Conservation (phyloP, 92 coral and sea anemone genomes). For the Blastomussa wellsi region DNA sequence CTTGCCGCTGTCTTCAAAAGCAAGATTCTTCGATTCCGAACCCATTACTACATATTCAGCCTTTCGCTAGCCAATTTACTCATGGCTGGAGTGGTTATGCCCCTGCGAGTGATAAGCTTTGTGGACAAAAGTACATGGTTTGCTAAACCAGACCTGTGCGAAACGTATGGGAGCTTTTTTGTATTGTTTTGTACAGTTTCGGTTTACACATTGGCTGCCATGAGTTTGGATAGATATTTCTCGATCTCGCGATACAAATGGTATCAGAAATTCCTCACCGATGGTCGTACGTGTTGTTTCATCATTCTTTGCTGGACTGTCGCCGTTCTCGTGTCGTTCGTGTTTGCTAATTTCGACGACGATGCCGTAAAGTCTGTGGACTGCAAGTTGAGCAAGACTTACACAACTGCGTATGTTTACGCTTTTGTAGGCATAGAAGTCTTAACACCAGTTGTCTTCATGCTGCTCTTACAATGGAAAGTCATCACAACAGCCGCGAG, state of each 20-base stretch:
- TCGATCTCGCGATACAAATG: constrained; percentile 71
- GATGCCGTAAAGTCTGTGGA: constrained; percentile 41
- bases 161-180: constrained; percentile 67
- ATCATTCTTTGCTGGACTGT: constrained; percentile 63
- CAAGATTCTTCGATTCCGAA: constrained; percentile 61
- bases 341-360: constrained; percentile 62
- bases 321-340: constrained; percentile 62
- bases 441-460: constrained; percentile 65
- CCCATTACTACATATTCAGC: constrained; percentile 67
- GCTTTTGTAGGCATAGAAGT: constrained; percentile 75
- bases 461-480: constrained; percentile 71
- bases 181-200: constrained; percentile 81
- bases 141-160: constrained; percentile 61
- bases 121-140: constrained; percentile 72
- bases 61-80: constrained; percentile 70
- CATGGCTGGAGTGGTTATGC: constrained; percentile 85
- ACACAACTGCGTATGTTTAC: constrained; percentile 69
- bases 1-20: constrained; percentile 59
- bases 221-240: constrained; percentile 77
- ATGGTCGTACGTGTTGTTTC: constrained; percentile 50
- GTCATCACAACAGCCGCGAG: constrained; percentile 62
- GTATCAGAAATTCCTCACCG: constrained; percentile 60
- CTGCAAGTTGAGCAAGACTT: constrained; percentile 72
- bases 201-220: constrained; percentile 65
- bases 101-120: constrained; percentile 79